phyloP scores from a whole-genome alignment of 2,113 vertebrate genomes.

The Ceuthmochares aereus region DNA sequence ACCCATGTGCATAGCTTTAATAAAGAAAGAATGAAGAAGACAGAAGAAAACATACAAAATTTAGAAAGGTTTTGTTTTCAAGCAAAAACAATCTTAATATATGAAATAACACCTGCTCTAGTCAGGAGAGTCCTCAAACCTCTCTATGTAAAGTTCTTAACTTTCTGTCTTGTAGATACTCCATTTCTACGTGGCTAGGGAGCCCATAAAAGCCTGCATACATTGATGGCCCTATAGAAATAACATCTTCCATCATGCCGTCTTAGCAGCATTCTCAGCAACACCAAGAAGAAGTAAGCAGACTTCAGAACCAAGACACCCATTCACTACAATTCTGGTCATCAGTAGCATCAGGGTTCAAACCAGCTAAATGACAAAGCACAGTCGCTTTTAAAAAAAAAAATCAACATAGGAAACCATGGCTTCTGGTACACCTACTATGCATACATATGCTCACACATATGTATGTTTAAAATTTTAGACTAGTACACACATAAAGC shows the following conservation, averaged over 20 bases:
- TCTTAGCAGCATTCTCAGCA: not conserved
- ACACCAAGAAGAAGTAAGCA: not conserved
- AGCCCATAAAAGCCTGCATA: not conserved
- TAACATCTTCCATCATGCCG: not conserved
- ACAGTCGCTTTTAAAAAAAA: not conserved
- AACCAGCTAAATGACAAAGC: not conserved
- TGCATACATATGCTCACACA: fast-evolving
- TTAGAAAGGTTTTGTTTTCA: not conserved
- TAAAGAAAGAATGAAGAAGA: not conserved
- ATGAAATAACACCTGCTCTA: not conserved
- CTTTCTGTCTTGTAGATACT: not conserved
- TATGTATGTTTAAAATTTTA: not conserved
- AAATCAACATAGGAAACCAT: not conserved
- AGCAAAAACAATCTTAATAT: not conserved
- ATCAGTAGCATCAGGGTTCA: not conserved
- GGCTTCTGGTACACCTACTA: not conserved
- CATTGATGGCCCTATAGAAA: not conserved
- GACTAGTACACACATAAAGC: not conserved
- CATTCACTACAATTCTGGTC: not conserved
- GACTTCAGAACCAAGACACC: not conserved
- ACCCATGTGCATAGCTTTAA: not conserved
- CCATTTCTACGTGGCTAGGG: not conserved
- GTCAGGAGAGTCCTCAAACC: not conserved
- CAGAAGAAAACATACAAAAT: not conserved
- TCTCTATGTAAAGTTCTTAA: not conserved